phyloP scores from a whole-genome alignment of 2,797 vertebrate species.

The Streptopelia turtur region DNA sequence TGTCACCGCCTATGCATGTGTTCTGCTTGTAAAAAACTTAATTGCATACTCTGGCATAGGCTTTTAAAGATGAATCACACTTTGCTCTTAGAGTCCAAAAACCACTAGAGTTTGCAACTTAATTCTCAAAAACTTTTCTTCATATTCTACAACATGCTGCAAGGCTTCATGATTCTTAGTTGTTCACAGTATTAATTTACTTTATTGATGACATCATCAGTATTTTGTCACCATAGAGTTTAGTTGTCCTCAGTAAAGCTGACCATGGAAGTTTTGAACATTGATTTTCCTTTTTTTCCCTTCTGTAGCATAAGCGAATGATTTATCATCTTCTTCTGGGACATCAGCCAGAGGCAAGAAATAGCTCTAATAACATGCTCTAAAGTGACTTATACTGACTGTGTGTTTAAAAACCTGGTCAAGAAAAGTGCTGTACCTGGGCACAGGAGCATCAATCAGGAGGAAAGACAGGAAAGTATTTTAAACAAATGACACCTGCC shows the following conservation, averaged over 20 bases:
- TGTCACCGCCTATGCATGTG: neutral
- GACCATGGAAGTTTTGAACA: conserved; percentile 48
- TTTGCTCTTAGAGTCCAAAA: neutral
- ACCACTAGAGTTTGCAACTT: neutral
- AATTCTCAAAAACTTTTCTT: neutral
- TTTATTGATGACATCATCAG: conserved; percentile 35
- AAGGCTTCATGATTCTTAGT: neutral
- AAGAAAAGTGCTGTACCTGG: neutral
- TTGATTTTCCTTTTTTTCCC: conserved; percentile 31
- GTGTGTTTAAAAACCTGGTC: neutral
- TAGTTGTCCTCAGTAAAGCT: conserved; percentile 45
- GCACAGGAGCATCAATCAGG: neutral
- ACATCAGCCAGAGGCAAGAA: neutral
- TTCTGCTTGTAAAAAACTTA: neutral
- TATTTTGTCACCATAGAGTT: conserved; percentile 25
- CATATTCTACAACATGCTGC: neutral
- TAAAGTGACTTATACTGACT: neutral
- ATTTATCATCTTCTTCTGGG: conserved; percentile 49
- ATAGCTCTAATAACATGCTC: neutral
- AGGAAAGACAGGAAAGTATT: neutral
- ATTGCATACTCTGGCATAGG: too few species aligned
- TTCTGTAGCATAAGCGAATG: neutral
- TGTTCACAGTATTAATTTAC: neutral
- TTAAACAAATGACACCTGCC: neutral
- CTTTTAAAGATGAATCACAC: neutral